Evolutionary conservation across 2,888 invertebrate genomes (phyloP), one percentile per base, ranked within the genome.

Genomic region (Drosophila suboccidentalis): DNA sequence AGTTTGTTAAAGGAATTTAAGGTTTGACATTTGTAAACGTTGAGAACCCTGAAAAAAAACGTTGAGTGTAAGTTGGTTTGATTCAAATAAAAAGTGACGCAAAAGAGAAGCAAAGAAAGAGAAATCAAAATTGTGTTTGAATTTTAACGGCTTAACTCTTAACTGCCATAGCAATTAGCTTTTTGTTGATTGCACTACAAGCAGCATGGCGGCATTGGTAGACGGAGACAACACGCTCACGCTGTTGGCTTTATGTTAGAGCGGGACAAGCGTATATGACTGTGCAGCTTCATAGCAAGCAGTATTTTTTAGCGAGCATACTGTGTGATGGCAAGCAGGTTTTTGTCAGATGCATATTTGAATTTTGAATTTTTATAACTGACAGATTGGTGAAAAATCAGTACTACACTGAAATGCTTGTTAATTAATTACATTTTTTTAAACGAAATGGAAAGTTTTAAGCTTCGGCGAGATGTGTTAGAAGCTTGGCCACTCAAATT

Each of bases 1-100:
- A 71, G 86, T 85, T 83, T 87, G 86, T 85, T 85, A 77, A 69
- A 49, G 65, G 85, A 79, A 70, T 19, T 74, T 66, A 68, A 65
- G 78, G 65, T 71, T 81, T 69, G 72, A 75, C 60, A 68, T 49
- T 58, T 83, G 78, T 77, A 78, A 66, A 41, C 61, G 67, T 65
- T 71, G 36, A 58, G 43, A 64, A 34, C 36, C 44, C 57, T 26
- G 17, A 32, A 15, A 47, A 47, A 49, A 41, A 43, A 44, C 41
- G 68, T 72, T 72, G 74, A 47, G 60, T 65, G 65, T 68, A 63
- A 65, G 55, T 47, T 55, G 69, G 49, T 75, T 85, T 72, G 83
- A 78, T 87, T 76, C 82, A 78, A 85, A 81, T 65, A 62, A 36
- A 67, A 63, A 47, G 63, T 61, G 71, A 62, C 43, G 65, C 77